phyloP scores from a whole-genome alignment of 1,140 invertebrate species.

The Tenebrio molitor region DNA sequence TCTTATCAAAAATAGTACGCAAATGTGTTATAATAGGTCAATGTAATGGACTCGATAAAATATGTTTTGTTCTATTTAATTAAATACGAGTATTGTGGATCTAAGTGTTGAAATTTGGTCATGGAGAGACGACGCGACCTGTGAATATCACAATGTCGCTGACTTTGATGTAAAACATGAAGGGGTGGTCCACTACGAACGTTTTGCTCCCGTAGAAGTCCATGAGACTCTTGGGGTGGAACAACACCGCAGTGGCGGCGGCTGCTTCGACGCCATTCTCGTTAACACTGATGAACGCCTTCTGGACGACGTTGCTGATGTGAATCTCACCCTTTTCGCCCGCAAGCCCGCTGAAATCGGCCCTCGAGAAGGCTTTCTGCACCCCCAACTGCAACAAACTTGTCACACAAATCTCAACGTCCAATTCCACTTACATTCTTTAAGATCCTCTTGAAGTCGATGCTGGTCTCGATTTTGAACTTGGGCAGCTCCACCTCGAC shows the following conservation, averaged over 20 bases:
- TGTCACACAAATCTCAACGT: conserved; percentile 3
- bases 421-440: conserved; percentile 60
- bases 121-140: background rate
- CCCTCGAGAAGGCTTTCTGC: conserved; percentile 68
- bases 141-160: conserved; percentile 11
- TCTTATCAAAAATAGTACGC: too few species aligned
- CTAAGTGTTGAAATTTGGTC: background rate
- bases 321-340: conserved; percentile 41
- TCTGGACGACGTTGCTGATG: conserved; percentile 69
- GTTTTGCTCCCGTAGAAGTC: background rate
- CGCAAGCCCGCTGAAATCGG: conserved; percentile 71
- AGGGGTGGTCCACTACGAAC: background rate
- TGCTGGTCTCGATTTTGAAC: conserved; percentile 66
- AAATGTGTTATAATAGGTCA: too few species aligned
- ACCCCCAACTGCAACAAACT: conserved; percentile 68
- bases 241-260: conserved; percentile 71
- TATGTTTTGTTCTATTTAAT: too few species aligned
- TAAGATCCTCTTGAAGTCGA: conserved; percentile 64
- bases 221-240: background rate
- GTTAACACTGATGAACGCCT: conserved; percentile 76
- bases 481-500: conserved; percentile 64
- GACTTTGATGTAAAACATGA: conserved; percentile 14
- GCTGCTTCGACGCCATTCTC: conserved; percentile 80
- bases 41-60: too few species aligned
- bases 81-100: too few species aligned